These are phyloP conservation scores for Coelinius sp. DNA, from an alignment of 2,888 invertebrate species.

Conservation along the genomic window DNA sequence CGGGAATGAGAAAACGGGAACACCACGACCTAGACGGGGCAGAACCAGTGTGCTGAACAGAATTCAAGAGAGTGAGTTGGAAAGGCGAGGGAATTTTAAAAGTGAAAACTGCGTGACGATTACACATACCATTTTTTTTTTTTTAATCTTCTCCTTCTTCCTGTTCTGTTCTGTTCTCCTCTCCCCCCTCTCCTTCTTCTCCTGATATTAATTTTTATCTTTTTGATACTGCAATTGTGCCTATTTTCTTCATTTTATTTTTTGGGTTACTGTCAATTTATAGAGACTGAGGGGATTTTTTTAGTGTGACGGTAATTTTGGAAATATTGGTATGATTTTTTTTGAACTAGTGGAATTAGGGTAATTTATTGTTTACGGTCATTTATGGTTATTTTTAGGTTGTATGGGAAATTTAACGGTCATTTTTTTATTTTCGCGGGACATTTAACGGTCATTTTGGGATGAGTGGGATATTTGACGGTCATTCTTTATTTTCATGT, in stretches of 20 bases:
- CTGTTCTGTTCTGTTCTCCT: slow-evolving; percentile 39
- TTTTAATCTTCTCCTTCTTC: slow-evolving; percentile 41
- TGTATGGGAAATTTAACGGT: not conserved
- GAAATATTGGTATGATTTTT: too few species aligned
- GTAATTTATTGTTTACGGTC: not conserved
- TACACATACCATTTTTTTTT: slow-evolving; percentile 41
- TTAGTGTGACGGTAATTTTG: too few species aligned
- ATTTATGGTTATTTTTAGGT: too few species aligned
- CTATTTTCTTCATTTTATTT: not conserved
- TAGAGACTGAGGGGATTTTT: too few species aligned
- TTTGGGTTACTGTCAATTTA: too few species aligned
- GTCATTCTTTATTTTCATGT: not conserved
- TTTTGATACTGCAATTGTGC: slow-evolving; percentile 36
- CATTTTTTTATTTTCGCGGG: not conserved
- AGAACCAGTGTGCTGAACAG: slow-evolving; percentile 44
- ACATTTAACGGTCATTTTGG: not conserved
- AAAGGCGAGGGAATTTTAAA: slow-evolving; percentile 59
- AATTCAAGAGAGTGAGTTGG: slow-evolving; percentile 50
- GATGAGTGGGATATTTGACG: not conserved
- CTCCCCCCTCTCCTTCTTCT: slow-evolving; percentile 42
- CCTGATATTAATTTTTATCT: slow-evolving; percentile 1
- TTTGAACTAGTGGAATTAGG: not conserved
- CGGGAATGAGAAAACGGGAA: slow-evolving; percentile 62
- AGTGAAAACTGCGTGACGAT: slow-evolving; percentile 63
- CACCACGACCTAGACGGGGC: slow-evolving; percentile 61